These are phyloP conservation scores for Trachymyrmex cornetzi DNA, from an alignment of 1,140 invertebrate genomes.

Conservation along the genomic window DNA sequence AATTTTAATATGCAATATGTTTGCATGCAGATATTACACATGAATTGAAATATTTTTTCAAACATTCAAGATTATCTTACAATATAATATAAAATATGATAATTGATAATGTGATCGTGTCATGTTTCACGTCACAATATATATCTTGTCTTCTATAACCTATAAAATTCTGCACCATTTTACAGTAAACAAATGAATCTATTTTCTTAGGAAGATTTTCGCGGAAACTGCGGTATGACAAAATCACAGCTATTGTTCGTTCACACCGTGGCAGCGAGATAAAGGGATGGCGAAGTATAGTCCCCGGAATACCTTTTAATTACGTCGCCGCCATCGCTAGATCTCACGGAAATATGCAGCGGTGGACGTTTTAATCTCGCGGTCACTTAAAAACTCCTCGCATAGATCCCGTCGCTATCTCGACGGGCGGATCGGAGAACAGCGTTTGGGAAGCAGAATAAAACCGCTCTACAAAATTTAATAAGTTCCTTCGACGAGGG, in stretches of 20 bases:
- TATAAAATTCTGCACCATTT: conserved; percentile 33
- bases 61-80: conserved; percentile 28
- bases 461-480: conserved; percentile 85
- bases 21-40: neutral
- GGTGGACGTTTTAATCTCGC: conserved; percentile 82
- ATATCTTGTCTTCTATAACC: neutral
- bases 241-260: conserved; percentile 58
- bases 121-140: neutral
- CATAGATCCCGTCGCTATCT: conserved; percentile 80
- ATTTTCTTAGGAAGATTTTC: conserved; percentile 55
- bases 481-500: conserved; percentile 81
- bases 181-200: conserved; percentile 59
- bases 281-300: conserved; percentile 59
- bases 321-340: conserved; percentile 48
- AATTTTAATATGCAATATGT: neutral
- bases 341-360: conserved; percentile 71
- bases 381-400: conserved; percentile 83
- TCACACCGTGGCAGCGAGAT: conserved; percentile 37
- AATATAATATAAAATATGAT: neutral
- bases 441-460: conserved; percentile 78
- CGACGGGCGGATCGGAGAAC: conserved; percentile 76
- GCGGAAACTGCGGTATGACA: conserved; percentile 56
- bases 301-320: conserved; percentile 62
- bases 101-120: too few relatives aligned
- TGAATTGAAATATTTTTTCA: neutral